Base-by-base conservation (phyloP, 2,113 vertebrate species). In the Oryzias celebensis region DNA sequence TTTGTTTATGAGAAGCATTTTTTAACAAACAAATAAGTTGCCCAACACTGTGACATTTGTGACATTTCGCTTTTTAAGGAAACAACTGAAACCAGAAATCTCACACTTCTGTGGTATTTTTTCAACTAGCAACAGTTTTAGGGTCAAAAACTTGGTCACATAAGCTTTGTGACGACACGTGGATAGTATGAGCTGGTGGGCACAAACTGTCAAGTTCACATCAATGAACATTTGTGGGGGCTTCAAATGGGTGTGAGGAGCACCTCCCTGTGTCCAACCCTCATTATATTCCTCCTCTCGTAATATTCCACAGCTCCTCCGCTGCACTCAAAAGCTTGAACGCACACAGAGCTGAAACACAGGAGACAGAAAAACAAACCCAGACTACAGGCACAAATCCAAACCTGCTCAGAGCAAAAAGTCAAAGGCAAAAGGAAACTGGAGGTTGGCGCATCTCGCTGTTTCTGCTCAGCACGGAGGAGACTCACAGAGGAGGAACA, bases 401-500 rank as follows among this genome's bases (percentile, higher is more conserved):
- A 54, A n/a, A 58, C 46, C 55, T 17, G 20, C 52, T 43, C 73
- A 45, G 68, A 18, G 23, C 59, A 51, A 1, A 59, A n/a, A 79
- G 20, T 10, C 52, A 36, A 65, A 60, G 42, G 75, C 53, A 65
- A 56, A 23, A 54, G 74, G 53, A 75, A 78, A 12, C 84, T 78
- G 81, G 82, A 79, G 82, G 28, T 73, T 60, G 24, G 71, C 64
- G 63, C 49, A 54, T 22, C 50, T 43, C 46, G 50, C 56, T 60
- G 74, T 68, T 58, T 59, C 83, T 63, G 73, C 73, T 18, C 49
- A 71, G 65, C 75, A 47, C 67, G 68, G 71, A 73, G 77, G 69
- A 81, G 74, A 71, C 63, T 68, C 53, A 50, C 62, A 68, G 78
- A 73, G 78, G 64, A 85, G 83, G 88, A 87, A 85, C 78, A 71